phyloP scores from a whole-genome alignment of 2,797 vertebrate species.

The Hypotaenidia philippensis region DNA sequence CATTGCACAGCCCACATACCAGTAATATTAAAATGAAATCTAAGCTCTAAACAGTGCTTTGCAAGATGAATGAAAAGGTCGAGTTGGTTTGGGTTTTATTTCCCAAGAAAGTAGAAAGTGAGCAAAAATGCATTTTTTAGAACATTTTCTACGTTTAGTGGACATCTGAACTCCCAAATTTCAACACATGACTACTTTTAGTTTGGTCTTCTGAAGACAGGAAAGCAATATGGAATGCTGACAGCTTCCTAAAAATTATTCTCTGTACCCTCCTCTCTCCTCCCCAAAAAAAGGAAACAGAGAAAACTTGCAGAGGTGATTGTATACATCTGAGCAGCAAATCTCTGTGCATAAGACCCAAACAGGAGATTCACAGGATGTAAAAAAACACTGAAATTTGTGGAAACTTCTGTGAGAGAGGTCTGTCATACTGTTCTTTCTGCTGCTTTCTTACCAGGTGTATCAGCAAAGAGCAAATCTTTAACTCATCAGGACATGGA shows the following conservation, averaged over 20 bases:
- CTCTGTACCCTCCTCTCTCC: accelerated
- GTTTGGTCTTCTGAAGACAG: background rate
- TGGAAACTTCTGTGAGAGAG: background rate
- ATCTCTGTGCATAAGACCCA: background rate
- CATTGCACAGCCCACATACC: background rate
- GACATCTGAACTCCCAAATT: background rate
- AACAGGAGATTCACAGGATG: background rate
- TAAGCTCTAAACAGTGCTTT: background rate
- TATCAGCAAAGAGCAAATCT: background rate
- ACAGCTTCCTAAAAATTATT: background rate
- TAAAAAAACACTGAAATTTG: background rate
- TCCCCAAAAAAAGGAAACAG: background rate
- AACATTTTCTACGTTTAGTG: background rate
- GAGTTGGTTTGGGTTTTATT: background rate
- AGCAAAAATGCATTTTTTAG: background rate
- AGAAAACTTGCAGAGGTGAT: background rate
- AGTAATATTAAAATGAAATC: background rate
- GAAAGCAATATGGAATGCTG: background rate
- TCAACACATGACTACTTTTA: background rate
- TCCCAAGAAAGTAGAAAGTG: background rate
- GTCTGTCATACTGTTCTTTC: background rate
- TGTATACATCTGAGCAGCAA: background rate
- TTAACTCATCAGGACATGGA: background rate
- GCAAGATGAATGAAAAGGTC: background rate
- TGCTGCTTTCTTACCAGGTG: background rate